Conservation (phyloP, 2,888 invertebrate genomes). For the Choristoneura rosaceana region DNA sequence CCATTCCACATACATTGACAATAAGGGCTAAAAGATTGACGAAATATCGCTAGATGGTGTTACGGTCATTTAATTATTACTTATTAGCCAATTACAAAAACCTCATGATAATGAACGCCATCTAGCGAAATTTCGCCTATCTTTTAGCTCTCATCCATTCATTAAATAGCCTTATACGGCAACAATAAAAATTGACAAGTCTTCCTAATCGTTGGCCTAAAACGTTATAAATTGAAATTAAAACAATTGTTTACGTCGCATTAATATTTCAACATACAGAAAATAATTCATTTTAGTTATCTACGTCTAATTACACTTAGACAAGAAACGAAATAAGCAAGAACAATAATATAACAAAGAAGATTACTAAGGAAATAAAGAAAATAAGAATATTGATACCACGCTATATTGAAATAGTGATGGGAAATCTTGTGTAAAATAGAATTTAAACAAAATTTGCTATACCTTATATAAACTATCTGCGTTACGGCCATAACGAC, state of each 20-base stretch:
- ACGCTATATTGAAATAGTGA: neutral
- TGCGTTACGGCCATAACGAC: neutral
- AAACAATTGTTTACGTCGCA: neutral
- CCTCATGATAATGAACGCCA: no score
- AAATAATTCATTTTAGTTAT: no score
- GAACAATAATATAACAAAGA: neutral
- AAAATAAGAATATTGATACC: neutral
- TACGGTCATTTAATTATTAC: no score
- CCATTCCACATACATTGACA: neutral
- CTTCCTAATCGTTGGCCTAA: conserved; percentile 4
- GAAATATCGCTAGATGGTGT: no score
- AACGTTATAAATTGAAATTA: neutral
- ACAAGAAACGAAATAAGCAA: neutral
- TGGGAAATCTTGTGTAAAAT: neutral
- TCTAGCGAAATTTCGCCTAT: no score
- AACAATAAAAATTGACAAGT: neutral
- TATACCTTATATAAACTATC: neutral
- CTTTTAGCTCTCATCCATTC: neutral
- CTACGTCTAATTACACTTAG: no score
- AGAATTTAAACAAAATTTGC: neutral
- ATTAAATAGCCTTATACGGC: neutral
- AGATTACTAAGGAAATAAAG: neutral
- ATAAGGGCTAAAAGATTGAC: neutral
- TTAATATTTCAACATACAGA: neutral
- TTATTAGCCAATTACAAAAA: no score